These are phyloP conservation scores for Caenorhabditis zanzibari DNA, from an alignment of 2,888 invertebrate species.

Conservation along the genomic window DNA sequence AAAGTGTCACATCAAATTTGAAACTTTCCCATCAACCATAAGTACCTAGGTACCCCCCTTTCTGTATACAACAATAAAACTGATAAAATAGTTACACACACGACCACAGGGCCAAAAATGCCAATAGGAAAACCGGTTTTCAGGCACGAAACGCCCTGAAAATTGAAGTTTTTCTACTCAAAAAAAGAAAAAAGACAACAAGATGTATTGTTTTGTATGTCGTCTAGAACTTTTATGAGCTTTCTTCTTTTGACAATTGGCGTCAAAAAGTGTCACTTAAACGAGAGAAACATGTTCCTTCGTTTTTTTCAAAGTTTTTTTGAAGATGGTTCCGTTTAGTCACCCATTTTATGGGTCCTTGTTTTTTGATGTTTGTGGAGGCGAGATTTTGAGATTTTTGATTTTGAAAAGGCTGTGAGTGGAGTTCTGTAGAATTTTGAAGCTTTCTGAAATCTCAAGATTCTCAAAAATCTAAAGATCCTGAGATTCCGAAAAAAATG, in stretches of 20 bases:
- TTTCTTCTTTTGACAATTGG: slow-evolving; percentile 26
- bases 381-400: background rate
- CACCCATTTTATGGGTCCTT: slow-evolving; percentile 13
- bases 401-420: background rate
- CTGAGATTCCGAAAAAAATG: no score
- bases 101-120: slow-evolving; percentile 16
- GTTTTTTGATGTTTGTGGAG: background rate
- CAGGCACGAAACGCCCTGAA: slow-evolving; percentile 41
- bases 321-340: slow-evolving; percentile 27
- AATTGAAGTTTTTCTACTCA: slow-evolving; percentile 5
- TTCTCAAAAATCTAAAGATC: no score
- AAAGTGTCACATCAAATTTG: slow-evolving; percentile 28
- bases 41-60: slow-evolving; percentile 19
- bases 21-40: slow-evolving; percentile 20
- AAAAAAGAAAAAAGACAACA: background rate
- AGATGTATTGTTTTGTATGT: slow-evolving; percentile 18
- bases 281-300: slow-evolving; percentile 29
- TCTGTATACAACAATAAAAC: slow-evolving; percentile 18
- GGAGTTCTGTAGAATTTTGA: background rate
- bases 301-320: slow-evolving; percentile 2
- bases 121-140: slow-evolving; percentile 34
- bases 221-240: slow-evolving; percentile 9
- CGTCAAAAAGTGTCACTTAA: slow-evolving; percentile 35
- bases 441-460: no score
- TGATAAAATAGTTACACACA: slow-evolving; percentile 51